phyloP scores from a whole-genome alignment of 2,888 invertebrate species.

The Laothoe populi region DNA sequence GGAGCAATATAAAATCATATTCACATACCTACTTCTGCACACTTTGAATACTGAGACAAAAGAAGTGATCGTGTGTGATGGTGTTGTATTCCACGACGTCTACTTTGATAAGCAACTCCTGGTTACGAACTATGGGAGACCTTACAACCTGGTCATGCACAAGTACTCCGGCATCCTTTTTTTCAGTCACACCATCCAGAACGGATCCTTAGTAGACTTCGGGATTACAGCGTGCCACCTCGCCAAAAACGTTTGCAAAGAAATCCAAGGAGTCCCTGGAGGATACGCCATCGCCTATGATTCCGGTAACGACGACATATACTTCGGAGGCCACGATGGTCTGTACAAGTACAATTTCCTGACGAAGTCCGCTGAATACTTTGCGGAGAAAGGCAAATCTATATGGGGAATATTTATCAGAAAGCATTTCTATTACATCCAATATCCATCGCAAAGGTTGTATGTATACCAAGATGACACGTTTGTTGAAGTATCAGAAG shows the following conservation, averaged over 20 bases:
- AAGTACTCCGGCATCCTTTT: slow-evolving; percentile 66
- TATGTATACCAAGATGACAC: slow-evolving; percentile 58
- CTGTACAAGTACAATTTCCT: slow-evolving; percentile 73
- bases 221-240: slow-evolving; percentile 61
- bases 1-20: slow-evolving; percentile 12
- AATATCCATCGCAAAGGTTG: slow-evolving; percentile 67
- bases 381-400: slow-evolving; percentile 68
- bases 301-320: slow-evolving; percentile 69
- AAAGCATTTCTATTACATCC: slow-evolving; percentile 72
- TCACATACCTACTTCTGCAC: not conserved
- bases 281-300: slow-evolving; percentile 74
- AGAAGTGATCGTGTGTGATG: slow-evolving; percentile 57
- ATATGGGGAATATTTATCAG: slow-evolving; percentile 69
- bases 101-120: slow-evolving; percentile 63
- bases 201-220: slow-evolving; percentile 60
- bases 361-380: slow-evolving; percentile 64
- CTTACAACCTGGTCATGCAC: slow-evolving; percentile 67
- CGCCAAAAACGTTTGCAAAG: slow-evolving; percentile 49
- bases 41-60: slow-evolving; percentile 11
- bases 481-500: slow-evolving; percentile 64
- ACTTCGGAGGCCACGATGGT: slow-evolving; percentile 74
- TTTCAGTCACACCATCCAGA: slow-evolving; percentile 68
- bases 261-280: slow-evolving; percentile 59
- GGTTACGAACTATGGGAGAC: slow-evolving; percentile 55
- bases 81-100: slow-evolving; percentile 62